Evolutionary conservation across 2,888 invertebrate genomes (phyloP).

Genomic region (Chironomus tentans): DNA sequence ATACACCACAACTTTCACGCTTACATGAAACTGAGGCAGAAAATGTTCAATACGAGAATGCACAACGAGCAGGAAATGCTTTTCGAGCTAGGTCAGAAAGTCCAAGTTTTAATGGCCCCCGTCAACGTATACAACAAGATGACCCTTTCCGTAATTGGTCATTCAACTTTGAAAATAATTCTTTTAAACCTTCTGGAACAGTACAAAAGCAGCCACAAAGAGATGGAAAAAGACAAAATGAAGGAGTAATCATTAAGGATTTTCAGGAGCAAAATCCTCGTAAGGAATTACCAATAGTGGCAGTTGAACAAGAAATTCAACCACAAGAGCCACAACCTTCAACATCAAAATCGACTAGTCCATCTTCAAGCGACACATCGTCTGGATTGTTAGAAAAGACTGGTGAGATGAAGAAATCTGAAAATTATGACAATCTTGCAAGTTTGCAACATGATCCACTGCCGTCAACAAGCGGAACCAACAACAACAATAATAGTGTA

Average conservation of each 20-base stretch:
- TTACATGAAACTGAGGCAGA: slow-evolving; percentile 34
- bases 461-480: neutral
- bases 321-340: slow-evolving; percentile 13
- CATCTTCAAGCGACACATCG: slow-evolving; percentile 2
- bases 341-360: slow-evolving; percentile 13
- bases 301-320: neutral
- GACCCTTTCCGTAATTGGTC: slow-evolving; percentile 41
- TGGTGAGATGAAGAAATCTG: slow-evolving; percentile 20
- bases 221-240: slow-evolving; percentile 28
- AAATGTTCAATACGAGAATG: slow-evolving; percentile 29
- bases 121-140: slow-evolving; percentile 33
- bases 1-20: slow-evolving; percentile 35
- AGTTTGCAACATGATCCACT: slow-evolving; percentile 17
- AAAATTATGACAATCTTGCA: slow-evolving; percentile 26
- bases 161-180: slow-evolving; percentile 39
- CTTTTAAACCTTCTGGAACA: slow-evolving; percentile 35
- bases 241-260: slow-evolving; percentile 28
- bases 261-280: slow-evolving; percentile 19
- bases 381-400: neutral
- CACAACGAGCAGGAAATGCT: slow-evolving; percentile 29
- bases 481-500: neutral
- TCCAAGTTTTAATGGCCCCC: slow-evolving; percentile 36
- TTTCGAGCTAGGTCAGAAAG: slow-evolving; percentile 39
- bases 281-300: slow-evolving; percentile 7
- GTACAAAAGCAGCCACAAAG: neutral